phyloP scores from a whole-genome alignment of 2,797 vertebrate species.

The Chaenodraco wilsoni region DNA sequence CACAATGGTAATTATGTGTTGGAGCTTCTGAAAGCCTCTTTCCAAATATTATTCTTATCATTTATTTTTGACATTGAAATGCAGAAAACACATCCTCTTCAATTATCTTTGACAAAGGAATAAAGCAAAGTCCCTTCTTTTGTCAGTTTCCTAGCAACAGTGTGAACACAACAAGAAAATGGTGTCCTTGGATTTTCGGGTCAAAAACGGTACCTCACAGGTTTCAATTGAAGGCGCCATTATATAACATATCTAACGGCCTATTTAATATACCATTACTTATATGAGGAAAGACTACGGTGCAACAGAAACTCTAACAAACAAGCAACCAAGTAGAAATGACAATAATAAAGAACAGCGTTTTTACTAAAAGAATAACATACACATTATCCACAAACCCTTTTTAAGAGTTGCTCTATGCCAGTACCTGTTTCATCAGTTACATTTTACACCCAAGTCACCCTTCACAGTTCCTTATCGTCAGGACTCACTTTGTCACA shows the following conservation, averaged over 20 bases:
- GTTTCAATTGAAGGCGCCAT: not conserved
- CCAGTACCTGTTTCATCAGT: not conserved
- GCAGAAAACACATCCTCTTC: not conserved
- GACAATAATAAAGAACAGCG: not conserved
- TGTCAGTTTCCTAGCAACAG: conserved; percentile 36
- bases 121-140: not conserved
- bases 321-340: not conserved
- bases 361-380: not conserved
- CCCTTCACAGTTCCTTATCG: not conserved
- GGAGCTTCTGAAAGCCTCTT: not conserved
- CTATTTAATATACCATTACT: not conserved
- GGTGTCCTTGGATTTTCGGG: conserved; percentile 9
- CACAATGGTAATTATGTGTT: too few relatives aligned
- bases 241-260: not conserved
- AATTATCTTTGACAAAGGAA: not conserved
- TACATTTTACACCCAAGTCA: conserved; percentile 26
- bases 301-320: not conserved
- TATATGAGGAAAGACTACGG: not conserved
- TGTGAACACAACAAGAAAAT: conserved; percentile 2
- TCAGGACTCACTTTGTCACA: conserved; percentile 22
- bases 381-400: not conserved
- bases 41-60: not conserved
- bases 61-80: not conserved
- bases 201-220: not conserved
- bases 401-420: not conserved